Evolutionary conservation across 2,797 vertebrate species (phyloP).

Genomic region (Danio choprae): DNA sequence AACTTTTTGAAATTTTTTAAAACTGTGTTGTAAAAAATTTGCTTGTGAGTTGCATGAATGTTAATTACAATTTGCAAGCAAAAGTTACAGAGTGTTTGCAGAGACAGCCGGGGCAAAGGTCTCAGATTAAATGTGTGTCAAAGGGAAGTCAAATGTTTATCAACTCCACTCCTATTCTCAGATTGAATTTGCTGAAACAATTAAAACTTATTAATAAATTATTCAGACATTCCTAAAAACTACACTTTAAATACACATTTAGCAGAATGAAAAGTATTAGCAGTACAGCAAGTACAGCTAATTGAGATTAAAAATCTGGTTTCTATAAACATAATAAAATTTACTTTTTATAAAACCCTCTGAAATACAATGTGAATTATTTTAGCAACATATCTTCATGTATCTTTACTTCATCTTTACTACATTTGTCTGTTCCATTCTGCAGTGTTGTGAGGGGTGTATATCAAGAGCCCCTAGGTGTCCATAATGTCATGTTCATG

Average conservation of each 20-base stretch:
- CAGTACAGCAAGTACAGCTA: not conserved
- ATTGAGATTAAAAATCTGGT: not conserved
- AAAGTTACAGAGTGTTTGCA: not conserved
- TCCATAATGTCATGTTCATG: conserved; percentile 92
- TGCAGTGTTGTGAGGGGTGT: conserved; percentile 63
- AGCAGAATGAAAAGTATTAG: not conserved
- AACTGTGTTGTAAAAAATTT: not conserved
- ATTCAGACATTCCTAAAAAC: not conserved
- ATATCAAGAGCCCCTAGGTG: conserved; percentile 75
- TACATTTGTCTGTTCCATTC: conserved; percentile 16
- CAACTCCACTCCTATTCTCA: not conserved
- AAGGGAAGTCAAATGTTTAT: conserved; percentile 40
- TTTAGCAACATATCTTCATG: not conserved
- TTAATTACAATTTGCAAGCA: not conserved
- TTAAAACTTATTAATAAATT: not conserved
- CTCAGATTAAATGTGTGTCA: conserved; percentile 63
- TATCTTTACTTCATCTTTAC: not conserved
- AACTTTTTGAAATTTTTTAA: no score
- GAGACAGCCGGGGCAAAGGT: conserved; percentile 64
- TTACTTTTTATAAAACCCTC: not conserved
- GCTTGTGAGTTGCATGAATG: not conserved
- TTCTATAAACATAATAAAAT: not conserved
- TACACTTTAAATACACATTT: not conserved
- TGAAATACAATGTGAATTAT: not conserved
- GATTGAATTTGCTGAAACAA: not conserved